Evolutionary conservation across 2,888 invertebrate species (phyloP).

Genomic region (Andrena hattorfiana): DNA sequence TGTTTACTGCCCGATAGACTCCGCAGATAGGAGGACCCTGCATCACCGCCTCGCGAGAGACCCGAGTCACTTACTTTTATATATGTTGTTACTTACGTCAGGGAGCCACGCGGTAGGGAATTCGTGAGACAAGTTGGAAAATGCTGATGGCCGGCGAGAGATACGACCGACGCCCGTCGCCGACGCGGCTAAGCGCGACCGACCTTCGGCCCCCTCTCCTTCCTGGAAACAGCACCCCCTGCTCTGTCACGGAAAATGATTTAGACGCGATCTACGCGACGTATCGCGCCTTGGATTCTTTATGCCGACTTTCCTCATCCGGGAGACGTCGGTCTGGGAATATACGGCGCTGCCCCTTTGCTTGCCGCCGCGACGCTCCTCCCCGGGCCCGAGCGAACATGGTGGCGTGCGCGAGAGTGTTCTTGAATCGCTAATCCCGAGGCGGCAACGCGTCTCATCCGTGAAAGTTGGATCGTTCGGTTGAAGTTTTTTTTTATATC

Average conservation of each 20-base stretch:
- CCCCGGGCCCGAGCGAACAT: background rate
- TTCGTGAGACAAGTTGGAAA: constrained; percentile 82
- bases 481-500: too few species aligned
- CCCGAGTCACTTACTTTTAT: constrained; percentile 81
- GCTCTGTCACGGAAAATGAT: constrained; percentile 67
- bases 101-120: constrained; percentile 72
- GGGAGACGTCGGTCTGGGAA: constrained; percentile 21
- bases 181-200: constrained; percentile 58
- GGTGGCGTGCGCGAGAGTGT: background rate
- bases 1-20: constrained; percentile 85
- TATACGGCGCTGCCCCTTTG: constrained; percentile 11
- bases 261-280: constrained; percentile 40
- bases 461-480: constrained; percentile 54
- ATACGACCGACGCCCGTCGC: constrained; percentile 74
- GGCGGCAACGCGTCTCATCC: background rate
- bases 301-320: constrained; percentile 25
- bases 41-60: constrained; percentile 80
- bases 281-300: constrained; percentile 45
- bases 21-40: constrained; percentile 82
- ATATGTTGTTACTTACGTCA: constrained; percentile 82
- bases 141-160: constrained; percentile 78
- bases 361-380: constrained; percentile 2
- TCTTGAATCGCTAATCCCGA: background rate
- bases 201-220: constrained; percentile 40
- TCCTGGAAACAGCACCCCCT: constrained; percentile 38